Conservation (phyloP, 2,888 invertebrate genomes). For the Tridacna crocea region DNA sequence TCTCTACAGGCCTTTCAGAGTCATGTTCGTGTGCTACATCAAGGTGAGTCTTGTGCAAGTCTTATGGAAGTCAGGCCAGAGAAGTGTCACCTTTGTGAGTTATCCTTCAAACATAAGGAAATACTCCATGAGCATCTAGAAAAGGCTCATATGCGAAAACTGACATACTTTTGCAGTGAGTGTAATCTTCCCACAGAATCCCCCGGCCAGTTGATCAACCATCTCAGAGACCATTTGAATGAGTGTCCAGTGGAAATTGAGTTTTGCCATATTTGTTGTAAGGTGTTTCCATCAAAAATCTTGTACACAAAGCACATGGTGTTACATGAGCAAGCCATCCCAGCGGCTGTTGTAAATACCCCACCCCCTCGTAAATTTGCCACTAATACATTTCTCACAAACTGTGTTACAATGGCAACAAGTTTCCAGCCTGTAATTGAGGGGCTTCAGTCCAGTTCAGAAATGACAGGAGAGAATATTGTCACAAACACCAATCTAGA, state of each 20-base stretch:
- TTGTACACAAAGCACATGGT: not conserved
- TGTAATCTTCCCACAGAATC: not conserved
- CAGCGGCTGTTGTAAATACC: not conserved
- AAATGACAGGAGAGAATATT: not conserved
- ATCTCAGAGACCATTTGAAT: constrained; percentile 6
- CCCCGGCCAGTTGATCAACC: not conserved
- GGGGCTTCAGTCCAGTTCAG: not conserved
- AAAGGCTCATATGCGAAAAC: not conserved
- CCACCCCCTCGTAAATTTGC: not conserved
- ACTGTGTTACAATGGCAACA: not conserved
- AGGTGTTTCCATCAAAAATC: constrained; percentile 4
- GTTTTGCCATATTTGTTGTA: constrained; percentile 29
- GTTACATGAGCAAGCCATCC: not conserved
- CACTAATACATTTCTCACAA: not conserved
- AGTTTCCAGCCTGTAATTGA: not conserved
- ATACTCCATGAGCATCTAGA: constrained; percentile 2
- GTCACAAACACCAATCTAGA: not conserved
- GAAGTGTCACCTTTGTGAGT: constrained; percentile 17
- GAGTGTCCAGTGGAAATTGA: not conserved
- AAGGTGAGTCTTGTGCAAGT: not conserved
- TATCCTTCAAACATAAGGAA: not conserved
- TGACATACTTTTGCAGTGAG: constrained; percentile 11
- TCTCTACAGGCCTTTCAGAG: constrained; percentile 12
- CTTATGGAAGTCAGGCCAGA: not conserved
- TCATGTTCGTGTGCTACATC: constrained; percentile 11